A percentile compares a stretch with the other conserved stretches of the same genome.
Conservation (phyloP, 2,797 vertebrate genomes). For the Myotis myotis region DNA sequence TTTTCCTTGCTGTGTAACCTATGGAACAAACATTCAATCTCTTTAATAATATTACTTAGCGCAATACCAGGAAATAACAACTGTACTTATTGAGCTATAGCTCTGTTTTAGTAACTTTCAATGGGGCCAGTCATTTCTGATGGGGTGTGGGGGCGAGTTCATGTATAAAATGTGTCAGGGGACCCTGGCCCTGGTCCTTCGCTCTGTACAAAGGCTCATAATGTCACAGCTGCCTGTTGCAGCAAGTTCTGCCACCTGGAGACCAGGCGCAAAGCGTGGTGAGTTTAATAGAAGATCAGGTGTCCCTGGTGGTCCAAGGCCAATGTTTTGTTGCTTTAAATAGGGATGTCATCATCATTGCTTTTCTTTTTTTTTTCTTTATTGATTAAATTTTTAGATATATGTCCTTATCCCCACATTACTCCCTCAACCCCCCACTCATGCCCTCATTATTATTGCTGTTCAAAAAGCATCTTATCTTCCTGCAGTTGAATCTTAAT, state of each 20-base stretch:
- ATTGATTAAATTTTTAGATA: too few species aligned
- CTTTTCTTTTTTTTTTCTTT: background rate
- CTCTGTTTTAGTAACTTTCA: background rate
- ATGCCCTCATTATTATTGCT: background rate
- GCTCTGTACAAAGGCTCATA: background rate
- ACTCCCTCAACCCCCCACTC: too few species aligned
- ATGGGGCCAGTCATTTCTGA: background rate
- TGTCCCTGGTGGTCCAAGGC: background rate
- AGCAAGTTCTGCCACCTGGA: background rate
- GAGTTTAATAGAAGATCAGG: conserved; percentile 29
- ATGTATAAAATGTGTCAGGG: background rate
- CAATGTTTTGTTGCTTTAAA: background rate
- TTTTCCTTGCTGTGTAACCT: background rate
- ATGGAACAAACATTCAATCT: background rate
- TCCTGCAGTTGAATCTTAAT: background rate
- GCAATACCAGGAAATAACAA: background rate
- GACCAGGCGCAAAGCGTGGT: background rate
- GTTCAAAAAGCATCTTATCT: background rate
- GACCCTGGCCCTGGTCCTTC: background rate
- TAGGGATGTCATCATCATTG: background rate
- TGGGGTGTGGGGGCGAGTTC: rapidly evolving
- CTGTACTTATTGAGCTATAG: background rate
- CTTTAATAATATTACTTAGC: background rate
- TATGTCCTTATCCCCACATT: too few species aligned
- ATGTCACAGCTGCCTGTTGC: background rate